Conservation (phyloP, 1,140 invertebrate species). For the Eurosta solidaginis region DNA sequence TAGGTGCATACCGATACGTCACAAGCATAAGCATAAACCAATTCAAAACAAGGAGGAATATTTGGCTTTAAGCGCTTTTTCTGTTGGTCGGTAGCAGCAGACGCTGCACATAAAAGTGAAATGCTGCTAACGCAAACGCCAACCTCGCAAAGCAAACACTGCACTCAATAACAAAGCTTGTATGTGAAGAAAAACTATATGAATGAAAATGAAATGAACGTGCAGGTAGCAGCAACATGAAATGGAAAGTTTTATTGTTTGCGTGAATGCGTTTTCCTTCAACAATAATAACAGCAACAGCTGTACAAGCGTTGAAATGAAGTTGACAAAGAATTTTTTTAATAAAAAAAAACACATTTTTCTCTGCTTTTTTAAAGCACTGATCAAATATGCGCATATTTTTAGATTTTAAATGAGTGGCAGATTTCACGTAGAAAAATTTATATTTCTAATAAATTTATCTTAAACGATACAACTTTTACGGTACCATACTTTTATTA, state of each 20-base stretch:
- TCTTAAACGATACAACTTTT: too few relatives aligned
- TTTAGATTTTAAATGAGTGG: too few relatives aligned
- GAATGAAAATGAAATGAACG: constrained; percentile 19
- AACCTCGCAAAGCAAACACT: neutral
- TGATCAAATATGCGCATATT: too few relatives aligned
- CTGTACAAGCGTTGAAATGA: neutral
- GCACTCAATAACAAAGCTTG: too few relatives aligned
- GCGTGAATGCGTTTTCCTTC: neutral
- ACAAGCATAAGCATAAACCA: neutral
- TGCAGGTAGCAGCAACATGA: constrained; percentile 16
- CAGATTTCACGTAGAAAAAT: too few relatives aligned
- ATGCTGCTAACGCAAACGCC: constrained; percentile 12
- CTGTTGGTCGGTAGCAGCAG: neutral
- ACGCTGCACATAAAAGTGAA: constrained; percentile 17
- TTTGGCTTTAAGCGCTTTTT: neutral
- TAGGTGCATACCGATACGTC: neutral
- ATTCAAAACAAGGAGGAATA: neutral
- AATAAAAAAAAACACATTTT: too few relatives aligned
- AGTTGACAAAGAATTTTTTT: neutral
- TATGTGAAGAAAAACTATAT: neutral
- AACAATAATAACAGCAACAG: neutral
- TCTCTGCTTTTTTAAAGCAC: too few relatives aligned
- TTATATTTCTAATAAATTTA: too few relatives aligned
- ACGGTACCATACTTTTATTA: too few relatives aligned
- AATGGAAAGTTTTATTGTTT: constrained; percentile 12